Conservation (phyloP, 2,888 invertebrate species). For the Ametastegia equiseti region DNA sequence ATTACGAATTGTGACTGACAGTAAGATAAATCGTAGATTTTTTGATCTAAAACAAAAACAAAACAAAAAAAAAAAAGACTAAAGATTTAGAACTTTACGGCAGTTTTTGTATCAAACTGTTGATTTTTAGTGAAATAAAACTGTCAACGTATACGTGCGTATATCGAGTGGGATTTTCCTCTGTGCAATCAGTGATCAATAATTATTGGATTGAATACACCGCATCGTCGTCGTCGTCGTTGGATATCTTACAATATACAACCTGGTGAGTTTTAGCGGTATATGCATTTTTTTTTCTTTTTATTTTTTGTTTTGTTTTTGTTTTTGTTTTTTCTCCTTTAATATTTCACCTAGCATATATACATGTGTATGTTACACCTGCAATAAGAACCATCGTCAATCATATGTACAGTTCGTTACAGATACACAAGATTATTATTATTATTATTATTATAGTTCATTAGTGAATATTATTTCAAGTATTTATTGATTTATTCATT, state of each 20-base stretch:
- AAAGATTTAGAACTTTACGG: background rate
- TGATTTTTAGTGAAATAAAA: background rate
- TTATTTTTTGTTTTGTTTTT: background rate
- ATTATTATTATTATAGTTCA: background rate
- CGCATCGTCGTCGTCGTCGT: no score
- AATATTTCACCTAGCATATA: background rate
- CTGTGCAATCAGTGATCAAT: conserved; percentile 25
- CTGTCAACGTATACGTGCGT: no score
- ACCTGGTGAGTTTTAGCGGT: conserved; percentile 16
- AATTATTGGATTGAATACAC: conserved; percentile 36
- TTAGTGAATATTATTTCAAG: no score
- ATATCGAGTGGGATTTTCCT: conserved; percentile 5
- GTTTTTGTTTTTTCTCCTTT: background rate
- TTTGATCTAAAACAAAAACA: no score
- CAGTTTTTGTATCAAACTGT: no score
- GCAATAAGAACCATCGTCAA: background rate
- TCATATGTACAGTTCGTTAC: background rate
- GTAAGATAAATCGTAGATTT: no score
- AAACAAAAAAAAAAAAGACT: no score
- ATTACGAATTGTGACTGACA: no score
- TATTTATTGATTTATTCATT: background rate
- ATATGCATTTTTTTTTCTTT: background rate
- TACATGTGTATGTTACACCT: background rate
- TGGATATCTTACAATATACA: background rate
- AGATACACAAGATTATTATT: background rate